These are phyloP conservation scores for Apodemia zela DNA, from an alignment of 2,888 invertebrate genomes.

Conservation along the genomic window DNA sequence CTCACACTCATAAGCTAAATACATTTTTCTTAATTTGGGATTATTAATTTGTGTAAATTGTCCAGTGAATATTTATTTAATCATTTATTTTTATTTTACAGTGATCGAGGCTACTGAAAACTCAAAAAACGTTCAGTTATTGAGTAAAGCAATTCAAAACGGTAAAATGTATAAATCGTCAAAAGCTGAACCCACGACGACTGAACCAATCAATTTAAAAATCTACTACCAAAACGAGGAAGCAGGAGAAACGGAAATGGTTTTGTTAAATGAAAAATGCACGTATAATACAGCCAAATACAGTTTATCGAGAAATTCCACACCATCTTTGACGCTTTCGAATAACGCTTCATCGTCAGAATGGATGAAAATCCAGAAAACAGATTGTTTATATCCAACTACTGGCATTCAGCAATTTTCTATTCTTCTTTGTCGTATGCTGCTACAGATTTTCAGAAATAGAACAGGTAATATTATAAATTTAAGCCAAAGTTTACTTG, in stretches of 20 bases:
- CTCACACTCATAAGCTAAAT: too few relatives aligned
- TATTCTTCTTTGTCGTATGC: constrained; percentile 80
- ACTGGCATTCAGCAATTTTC: constrained; percentile 80
- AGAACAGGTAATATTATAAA: constrained; percentile 58
- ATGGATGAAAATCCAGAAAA: constrained; percentile 78
- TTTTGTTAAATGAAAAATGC: constrained; percentile 59
- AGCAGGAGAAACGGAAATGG: constrained; percentile 58
- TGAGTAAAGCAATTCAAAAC: constrained; percentile 80
- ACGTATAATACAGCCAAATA: constrained; percentile 64
- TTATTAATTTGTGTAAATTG: too few relatives aligned
- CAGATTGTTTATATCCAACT: constrained; percentile 65
- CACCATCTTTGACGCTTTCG: constrained; percentile 62
- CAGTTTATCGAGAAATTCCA: constrained; percentile 50
- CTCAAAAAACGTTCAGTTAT: constrained; percentile 62
- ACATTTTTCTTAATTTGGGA: too few relatives aligned
- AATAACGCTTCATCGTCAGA: constrained; percentile 60
- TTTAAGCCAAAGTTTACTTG: not conserved
- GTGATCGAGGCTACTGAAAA: constrained; percentile 84
- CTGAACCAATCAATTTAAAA: constrained; percentile 51
- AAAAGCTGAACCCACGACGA: constrained; percentile 42
- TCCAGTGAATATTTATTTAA: too few relatives aligned
- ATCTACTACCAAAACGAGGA: constrained; percentile 63
- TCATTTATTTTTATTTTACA: constrained; percentile 45
- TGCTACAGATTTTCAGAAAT: constrained; percentile 81
- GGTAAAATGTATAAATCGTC: constrained; percentile 75